Conservation (phyloP, 2,113 vertebrate species). For the Cervus canadensis region DNA sequence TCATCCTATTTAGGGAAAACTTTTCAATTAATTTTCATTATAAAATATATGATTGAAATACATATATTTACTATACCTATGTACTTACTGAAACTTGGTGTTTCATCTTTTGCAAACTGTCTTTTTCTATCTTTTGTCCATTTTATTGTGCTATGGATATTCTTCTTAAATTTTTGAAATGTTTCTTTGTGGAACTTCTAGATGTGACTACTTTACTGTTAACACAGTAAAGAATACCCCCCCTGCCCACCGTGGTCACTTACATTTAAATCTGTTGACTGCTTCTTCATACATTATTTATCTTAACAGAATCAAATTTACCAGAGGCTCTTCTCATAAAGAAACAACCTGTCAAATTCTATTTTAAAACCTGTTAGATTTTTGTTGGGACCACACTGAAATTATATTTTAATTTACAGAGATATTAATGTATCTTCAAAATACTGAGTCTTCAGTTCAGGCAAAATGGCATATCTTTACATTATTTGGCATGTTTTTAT, state of each 20-base stretch:
- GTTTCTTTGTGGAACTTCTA: conserved; percentile 15
- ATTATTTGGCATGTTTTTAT: conserved; percentile 4
- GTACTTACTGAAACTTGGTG: not conserved
- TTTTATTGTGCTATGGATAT: not conserved
- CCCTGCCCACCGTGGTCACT: not conserved
- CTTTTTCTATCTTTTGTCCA: not conserved
- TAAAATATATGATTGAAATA: not conserved
- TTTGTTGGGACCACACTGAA: conserved; percentile 15
- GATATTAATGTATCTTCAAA: not conserved
- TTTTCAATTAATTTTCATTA: not conserved
- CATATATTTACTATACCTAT: not conserved
- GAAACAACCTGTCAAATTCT: not conserved
- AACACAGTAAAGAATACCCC: not conserved
- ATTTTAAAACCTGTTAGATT: conserved; percentile 33
- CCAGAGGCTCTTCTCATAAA: not conserved
- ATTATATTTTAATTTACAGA: conserved; percentile 23
- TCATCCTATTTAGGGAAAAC: not conserved
- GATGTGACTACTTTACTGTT: not conserved
- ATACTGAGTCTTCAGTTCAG: not conserved
- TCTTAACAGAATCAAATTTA: conserved; percentile 55
- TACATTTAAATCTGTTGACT: conserved; percentile 12
- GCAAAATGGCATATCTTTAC: not conserved
- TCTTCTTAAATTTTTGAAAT: conserved; percentile 27
- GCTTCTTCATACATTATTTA: conserved; percentile 29
- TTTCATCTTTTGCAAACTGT: not conserved